Conservation (phyloP, 2,113 vertebrate species). For the Piliocolobus tephrosceles region DNA sequence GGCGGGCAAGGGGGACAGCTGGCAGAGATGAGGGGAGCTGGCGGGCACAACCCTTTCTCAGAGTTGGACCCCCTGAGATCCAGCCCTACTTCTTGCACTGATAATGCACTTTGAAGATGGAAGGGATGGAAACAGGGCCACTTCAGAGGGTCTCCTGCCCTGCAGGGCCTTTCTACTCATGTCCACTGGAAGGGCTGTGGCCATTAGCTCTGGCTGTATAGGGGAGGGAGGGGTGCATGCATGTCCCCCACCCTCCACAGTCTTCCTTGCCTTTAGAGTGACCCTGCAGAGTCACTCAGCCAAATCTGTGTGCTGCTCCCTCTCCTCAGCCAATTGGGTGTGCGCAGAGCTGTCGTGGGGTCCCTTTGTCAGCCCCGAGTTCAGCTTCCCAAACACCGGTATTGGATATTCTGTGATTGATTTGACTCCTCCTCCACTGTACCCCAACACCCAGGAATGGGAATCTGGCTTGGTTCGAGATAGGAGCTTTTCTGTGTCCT, state of each 20-base stretch:
- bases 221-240: constrained; percentile 41
- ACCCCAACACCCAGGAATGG: neutral
- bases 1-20: constrained; percentile 41
- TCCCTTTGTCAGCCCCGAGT: constrained; percentile 13
- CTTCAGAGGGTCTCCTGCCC: constrained; percentile 44
- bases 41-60: constrained; percentile 68
- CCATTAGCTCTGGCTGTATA: constrained; percentile 54
- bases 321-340: constrained; percentile 14
- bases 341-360: neutral
- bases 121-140: constrained; percentile 81
- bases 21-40: constrained; percentile 53
- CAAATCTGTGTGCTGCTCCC: constrained; percentile 59
- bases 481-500: neutral
- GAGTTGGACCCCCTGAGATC: constrained; percentile 73
- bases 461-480: neutral
- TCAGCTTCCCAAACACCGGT: constrained; percentile 3
- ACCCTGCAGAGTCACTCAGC: constrained; percentile 61
- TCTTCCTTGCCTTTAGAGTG: constrained; percentile 69
- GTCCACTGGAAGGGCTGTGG: neutral
- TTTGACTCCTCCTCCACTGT: neutral
- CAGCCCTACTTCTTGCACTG: constrained; percentile 88
- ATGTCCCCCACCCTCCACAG: constrained; percentile 52
- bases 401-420: neutral
- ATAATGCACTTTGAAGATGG: constrained; percentile 91
- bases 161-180: constrained; percentile 11